Evolutionary conservation across 1,140 invertebrate species (phyloP).

Genomic region (Lerema accius): DNA sequence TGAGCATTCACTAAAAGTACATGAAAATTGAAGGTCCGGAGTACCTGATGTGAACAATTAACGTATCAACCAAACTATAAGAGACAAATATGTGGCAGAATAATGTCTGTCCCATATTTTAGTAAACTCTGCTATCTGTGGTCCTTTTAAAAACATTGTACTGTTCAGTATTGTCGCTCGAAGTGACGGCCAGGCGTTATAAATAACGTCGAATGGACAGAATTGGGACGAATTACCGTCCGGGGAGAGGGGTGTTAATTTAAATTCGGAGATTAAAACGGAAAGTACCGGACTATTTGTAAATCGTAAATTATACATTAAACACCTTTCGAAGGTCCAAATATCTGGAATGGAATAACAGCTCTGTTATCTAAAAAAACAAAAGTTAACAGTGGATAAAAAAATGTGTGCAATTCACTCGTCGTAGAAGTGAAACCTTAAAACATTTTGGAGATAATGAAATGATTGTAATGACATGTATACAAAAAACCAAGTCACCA

Average conservation of each 20-base stretch:
- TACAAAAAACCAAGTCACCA: too few species aligned
- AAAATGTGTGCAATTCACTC: too few species aligned
- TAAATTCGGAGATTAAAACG: slow-evolving; percentile 8
- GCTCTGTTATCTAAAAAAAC: too few species aligned
- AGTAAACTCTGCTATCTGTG: not conserved
- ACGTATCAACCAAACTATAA: not conserved
- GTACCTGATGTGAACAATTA: too few species aligned
- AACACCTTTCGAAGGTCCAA: not conserved
- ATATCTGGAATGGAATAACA: not conserved
- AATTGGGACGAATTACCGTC: slow-evolving; percentile 5
- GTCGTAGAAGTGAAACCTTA: too few species aligned
- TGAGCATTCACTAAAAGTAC: too few species aligned
- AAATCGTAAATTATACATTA: slow-evolving; percentile 1
- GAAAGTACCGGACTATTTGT: not conserved
- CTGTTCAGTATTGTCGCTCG: not conserved
- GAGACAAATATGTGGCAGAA: too few species aligned
- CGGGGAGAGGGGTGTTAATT: not conserved
- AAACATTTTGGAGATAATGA: too few species aligned
- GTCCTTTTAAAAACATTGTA: slow-evolving; percentile 1
- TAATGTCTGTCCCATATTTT: too few species aligned
- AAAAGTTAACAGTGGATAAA: too few species aligned
- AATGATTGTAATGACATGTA: too few species aligned
- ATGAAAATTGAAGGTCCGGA: too few species aligned
- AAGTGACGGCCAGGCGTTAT: slow-evolving; percentile 1
- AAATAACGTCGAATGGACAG: slow-evolving; percentile 1